Evolutionary conservation across 2,113 vertebrate genomes (phyloP).

Genomic region (Recurvirostra avosetta): DNA sequence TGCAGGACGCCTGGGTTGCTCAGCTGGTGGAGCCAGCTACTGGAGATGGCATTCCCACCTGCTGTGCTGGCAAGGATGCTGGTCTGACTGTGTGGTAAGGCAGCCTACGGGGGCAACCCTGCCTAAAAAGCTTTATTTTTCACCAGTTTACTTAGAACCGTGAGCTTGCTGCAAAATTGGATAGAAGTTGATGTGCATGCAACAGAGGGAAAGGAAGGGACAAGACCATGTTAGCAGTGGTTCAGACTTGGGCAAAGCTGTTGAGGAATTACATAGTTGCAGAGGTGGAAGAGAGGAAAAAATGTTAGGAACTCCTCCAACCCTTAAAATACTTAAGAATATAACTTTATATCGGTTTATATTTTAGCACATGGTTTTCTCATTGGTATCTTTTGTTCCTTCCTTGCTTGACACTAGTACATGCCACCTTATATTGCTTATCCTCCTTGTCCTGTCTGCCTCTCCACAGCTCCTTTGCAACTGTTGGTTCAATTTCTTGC

Average conservation of each 20-base stretch:
- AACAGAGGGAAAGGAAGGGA: not conserved
- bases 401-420: not conserved
- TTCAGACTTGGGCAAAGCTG: not conserved
- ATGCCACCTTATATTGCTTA: not conserved
- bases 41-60: not conserved
- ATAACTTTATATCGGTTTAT: not conserved
- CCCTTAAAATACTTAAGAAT: not conserved
- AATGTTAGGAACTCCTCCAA: not conserved
- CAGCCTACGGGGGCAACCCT: not conserved
- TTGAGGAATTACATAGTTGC: not conserved
- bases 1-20: not conserved
- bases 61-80: not conserved
- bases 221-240: not conserved
- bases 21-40: not conserved
- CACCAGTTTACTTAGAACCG: not conserved
- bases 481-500: not conserved
- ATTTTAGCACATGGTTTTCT: not conserved
- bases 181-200: not conserved
- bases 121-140: not conserved
- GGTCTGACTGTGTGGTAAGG: not conserved
- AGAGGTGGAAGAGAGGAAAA: not conserved
- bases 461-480: not conserved
- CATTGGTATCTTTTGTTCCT: not conserved
- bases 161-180: not conserved
- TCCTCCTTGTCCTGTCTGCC: not conserved